A percentile compares a stretch with the other conserved stretches of the same genome.
phyloP scores from a whole-genome alignment of 2,888 invertebrate genomes.

The Pyrochroa serraticornis region DNA sequence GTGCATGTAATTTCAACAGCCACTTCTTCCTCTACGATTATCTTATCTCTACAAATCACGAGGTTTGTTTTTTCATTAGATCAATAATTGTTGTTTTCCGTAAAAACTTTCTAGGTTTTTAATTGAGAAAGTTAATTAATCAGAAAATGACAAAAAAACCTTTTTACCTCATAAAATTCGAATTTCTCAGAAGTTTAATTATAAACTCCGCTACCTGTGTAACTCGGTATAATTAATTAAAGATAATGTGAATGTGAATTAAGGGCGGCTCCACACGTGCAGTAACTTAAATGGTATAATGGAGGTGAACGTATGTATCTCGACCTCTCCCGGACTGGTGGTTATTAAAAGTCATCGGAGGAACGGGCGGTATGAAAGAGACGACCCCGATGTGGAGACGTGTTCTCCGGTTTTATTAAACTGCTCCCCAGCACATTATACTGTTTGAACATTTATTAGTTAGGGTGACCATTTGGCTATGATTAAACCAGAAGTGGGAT shows the following conservation, averaged over 20 bases:
- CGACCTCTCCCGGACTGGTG: constrained; percentile 3
- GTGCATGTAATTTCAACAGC: constrained; percentile 43
- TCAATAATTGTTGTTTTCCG: constrained; percentile 2
- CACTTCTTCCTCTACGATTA: constrained; percentile 29
- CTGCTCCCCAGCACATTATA: constrained; percentile 49
- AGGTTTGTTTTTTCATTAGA: constrained; percentile 24
- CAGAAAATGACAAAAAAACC: not conserved
- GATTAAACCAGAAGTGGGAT: constrained; percentile 50
- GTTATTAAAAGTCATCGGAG: constrained; percentile 23
- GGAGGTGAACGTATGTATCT: not conserved
- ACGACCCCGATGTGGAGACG: constrained; percentile 18
- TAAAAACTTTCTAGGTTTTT: not conserved
- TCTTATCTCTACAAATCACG: too few species aligned
- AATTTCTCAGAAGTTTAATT: not conserved
- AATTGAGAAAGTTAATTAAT: not conserved
- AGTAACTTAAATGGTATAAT: constrained; percentile 4
- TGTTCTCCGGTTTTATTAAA: constrained; percentile 43
- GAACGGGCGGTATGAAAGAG: constrained; percentile 16
- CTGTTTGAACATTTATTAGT: constrained; percentile 56
- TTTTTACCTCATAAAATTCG: not conserved
- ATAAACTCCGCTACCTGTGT: constrained; percentile 1
- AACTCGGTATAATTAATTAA: not conserved
- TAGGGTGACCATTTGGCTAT: constrained; percentile 56
- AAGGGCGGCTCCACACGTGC: constrained; percentile 1
- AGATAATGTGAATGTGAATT: not conserved